A percentile compares a stretch with the other conserved stretches of the same genome.
Evolutionary conservation across 2,113 vertebrate genomes (phyloP).

Genomic region (Merops nubicus): DNA sequence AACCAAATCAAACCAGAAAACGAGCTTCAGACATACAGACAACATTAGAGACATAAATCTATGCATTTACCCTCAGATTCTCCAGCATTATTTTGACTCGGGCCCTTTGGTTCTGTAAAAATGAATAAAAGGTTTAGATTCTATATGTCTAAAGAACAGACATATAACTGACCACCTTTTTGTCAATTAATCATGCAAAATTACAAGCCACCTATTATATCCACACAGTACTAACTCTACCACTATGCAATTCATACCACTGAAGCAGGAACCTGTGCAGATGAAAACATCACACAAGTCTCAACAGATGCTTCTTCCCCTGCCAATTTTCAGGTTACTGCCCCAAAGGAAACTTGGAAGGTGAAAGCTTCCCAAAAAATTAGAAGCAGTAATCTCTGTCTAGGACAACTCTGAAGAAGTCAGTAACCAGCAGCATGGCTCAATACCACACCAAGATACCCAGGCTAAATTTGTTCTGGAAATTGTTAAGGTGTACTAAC

Average conservation of each 20-base stretch:
- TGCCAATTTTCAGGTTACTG: neutral
- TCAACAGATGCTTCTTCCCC: neutral
- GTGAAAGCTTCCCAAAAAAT: neutral
- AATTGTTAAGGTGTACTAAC: neutral
- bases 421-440: neutral
- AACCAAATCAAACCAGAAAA: neutral
- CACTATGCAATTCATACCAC: neutral
- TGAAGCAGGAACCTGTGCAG: neutral
- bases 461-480: neutral
- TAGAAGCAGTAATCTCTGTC: neutral
- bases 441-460: neutral
- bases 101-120: slow-evolving; percentile 6
- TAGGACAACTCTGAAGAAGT: neutral
- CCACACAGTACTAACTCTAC: neutral
- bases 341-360: neutral
- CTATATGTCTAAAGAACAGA: neutral
- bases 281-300: neutral
- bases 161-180: neutral
- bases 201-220: neutral
- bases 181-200: neutral
- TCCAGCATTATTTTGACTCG: neutral
- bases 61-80: neutral
- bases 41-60: neutral
- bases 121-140: neutral
- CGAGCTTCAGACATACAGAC: neutral